Evolutionary conservation across 2,113 vertebrate genomes (phyloP).

Genomic region (Plestiodon gilberti): DNA sequence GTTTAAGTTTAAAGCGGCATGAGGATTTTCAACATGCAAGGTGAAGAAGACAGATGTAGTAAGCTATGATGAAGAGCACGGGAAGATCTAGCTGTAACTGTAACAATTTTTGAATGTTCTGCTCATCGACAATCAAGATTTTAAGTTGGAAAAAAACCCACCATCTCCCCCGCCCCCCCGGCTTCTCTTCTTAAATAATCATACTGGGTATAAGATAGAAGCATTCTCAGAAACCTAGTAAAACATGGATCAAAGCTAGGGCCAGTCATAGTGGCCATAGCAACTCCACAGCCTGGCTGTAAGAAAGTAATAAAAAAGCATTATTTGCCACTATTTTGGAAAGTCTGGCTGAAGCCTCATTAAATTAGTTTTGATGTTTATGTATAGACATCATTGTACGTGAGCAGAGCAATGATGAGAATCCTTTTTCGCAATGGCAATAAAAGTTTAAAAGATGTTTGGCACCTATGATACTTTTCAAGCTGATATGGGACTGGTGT

Average conservation of each 20-base stretch:
- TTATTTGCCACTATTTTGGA: neutral
- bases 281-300: neutral
- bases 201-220: neutral
- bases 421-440: neutral
- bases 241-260: neutral
- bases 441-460: neutral
- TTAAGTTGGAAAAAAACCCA: neutral
- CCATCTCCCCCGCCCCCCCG: too few species aligned
- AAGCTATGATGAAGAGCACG: neutral
- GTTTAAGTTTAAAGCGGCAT: neutral
- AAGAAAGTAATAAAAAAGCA: neutral
- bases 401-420: neutral
- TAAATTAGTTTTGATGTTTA: neutral
- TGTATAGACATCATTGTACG: neutral
- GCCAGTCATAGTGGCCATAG: neutral
- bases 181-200: neutral
- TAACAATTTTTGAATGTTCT: neutral
- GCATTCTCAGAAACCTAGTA: neutral
- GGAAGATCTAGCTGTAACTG: neutral
- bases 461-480: neutral
- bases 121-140: neutral
- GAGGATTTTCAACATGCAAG: neutral
- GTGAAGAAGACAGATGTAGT: neutral
- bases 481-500: neutral
- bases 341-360: neutral